Evolutionary conservation across 2,888 invertebrate genomes (phyloP).

Genomic region (Agrilus cyanescens): DNA sequence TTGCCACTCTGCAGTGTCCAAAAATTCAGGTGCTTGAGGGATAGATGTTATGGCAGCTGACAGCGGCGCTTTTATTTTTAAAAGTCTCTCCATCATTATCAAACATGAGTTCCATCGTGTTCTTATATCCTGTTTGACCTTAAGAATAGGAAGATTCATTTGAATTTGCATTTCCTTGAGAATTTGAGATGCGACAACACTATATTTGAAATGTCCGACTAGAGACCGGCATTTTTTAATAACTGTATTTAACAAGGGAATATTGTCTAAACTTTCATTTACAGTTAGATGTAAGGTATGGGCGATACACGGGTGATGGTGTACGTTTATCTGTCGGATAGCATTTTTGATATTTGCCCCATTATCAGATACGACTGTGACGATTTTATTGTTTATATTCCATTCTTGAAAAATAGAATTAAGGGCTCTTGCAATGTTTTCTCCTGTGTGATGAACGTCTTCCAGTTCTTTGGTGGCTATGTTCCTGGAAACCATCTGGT

Average conservation of each 20-base stretch:
- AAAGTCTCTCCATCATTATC: slow-evolving; percentile 16
- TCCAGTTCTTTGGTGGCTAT: slow-evolving; percentile 15
- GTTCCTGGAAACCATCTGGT: slow-evolving; percentile 11
- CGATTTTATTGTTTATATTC: slow-evolving; percentile 19
- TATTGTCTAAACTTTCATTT: slow-evolving; percentile 8
- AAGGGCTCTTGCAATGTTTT: slow-evolving; percentile 1
- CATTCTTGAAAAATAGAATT: slow-evolving; percentile 14
- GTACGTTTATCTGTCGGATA: slow-evolving; percentile 15
- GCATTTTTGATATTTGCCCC: slow-evolving; percentile 21
- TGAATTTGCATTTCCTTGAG: slow-evolving; percentile 16
- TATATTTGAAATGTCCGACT: slow-evolving; percentile 19
- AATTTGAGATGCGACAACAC: slow-evolving; percentile 16
- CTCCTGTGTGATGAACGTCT: slow-evolving; percentile 1
- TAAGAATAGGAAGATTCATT: slow-evolving; percentile 14
- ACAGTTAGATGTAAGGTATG: slow-evolving; percentile 19
- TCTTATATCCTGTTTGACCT: slow-evolving; percentile 20
- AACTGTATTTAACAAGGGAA: background rate
- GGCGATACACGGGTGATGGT: slow-evolving; percentile 21
- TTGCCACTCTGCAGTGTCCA: slow-evolving; percentile 16
- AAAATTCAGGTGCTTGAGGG: slow-evolving; percentile 12
- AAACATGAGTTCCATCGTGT: slow-evolving; percentile 20
- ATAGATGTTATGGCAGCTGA: slow-evolving; percentile 9
- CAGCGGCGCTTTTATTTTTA: slow-evolving; percentile 14
- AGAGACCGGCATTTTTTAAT: background rate
- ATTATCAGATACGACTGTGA: slow-evolving; percentile 20